phyloP scores from a whole-genome alignment of 1,140 invertebrate species.

The Homalodisca vitripennis region DNA sequence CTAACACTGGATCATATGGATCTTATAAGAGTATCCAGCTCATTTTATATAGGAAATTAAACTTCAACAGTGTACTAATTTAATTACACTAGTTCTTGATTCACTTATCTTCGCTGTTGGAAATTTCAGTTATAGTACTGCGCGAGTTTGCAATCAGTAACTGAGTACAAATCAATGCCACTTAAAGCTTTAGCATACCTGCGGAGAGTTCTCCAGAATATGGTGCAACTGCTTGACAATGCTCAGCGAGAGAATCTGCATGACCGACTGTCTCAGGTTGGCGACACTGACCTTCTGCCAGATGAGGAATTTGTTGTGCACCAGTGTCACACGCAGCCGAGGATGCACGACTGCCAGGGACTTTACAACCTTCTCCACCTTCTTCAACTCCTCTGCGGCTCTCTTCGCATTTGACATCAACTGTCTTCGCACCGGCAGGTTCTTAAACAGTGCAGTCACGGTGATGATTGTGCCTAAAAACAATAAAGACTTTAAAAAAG shows the following conservation, averaged over 20 bases:
- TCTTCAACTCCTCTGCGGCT: constrained; percentile 58
- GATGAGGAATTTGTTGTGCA: constrained; percentile 55
- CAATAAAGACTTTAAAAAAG: too few species aligned
- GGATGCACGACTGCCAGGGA: constrained; percentile 56
- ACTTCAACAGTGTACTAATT: constrained; percentile 13
- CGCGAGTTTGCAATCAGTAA: too few species aligned
- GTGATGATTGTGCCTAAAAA: constrained; percentile 62
- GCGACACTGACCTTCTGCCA: constrained; percentile 55
- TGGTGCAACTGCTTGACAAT: constrained; percentile 50
- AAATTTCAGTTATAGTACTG: too few species aligned
- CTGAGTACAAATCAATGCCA: too few species aligned
- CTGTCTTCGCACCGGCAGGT: constrained; percentile 62
- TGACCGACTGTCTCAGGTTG: constrained; percentile 50
- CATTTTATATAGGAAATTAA: too few species aligned
- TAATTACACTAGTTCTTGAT: background rate
- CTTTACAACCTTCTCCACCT: constrained; percentile 57
- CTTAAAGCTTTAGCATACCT: too few species aligned
- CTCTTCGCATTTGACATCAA: constrained; percentile 53
- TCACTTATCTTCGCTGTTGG: constrained; percentile 6
- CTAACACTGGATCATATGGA: too few species aligned
- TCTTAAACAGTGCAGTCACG: constrained; percentile 58
- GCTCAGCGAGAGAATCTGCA: constrained; percentile 50
- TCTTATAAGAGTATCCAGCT: too few species aligned
- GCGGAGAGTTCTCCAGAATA: constrained; percentile 41
- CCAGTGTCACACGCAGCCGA: constrained; percentile 51